A percentile compares a stretch with the other conserved stretches of the same genome.
These are phyloP conservation scores for Apamea epomidion DNA, from an alignment of 2,888 invertebrate genomes.

Conservation along the genomic window DNA sequence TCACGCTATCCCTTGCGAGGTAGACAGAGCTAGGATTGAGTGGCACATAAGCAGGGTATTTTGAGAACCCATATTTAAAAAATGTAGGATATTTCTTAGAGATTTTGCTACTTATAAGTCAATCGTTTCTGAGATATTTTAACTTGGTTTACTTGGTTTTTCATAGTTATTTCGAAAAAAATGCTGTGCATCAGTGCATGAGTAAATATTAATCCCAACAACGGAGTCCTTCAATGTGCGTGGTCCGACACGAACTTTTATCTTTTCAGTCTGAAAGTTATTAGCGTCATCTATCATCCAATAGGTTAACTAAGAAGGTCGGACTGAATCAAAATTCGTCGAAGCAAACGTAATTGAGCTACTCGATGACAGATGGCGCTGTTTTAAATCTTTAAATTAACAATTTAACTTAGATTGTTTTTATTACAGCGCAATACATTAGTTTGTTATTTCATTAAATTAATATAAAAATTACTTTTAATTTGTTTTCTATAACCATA, in stretches of 20 bases:
- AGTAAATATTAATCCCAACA: not conserved
- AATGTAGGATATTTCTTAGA: not conserved
- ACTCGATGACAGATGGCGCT: constrained; percentile 46
- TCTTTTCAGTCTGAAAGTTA: not conserved
- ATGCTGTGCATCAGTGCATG: not conserved
- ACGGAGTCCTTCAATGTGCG: not conserved
- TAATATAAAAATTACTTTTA: not conserved
- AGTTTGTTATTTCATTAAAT: not conserved
- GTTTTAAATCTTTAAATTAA: not conserved
- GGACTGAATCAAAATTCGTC: too few relatives aligned
- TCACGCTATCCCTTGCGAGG: not conserved
- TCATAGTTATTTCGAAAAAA: too few relatives aligned
- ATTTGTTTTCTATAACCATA: not conserved
- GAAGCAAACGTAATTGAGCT: not conserved
- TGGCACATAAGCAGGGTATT: not conserved
- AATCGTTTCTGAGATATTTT: not conserved
- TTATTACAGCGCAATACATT: not conserved
- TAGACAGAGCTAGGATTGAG: not conserved
- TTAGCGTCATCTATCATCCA: constrained; percentile 27
- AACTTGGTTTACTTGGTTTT: too few relatives aligned
- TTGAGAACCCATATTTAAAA: not conserved
- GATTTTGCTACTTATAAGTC: not conserved
- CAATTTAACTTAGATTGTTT: not conserved
- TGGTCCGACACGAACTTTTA: not conserved
- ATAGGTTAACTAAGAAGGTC: not conserved